Conservation (phyloP, 1,140 invertebrate species). For the Nebria ingens region DNA sequence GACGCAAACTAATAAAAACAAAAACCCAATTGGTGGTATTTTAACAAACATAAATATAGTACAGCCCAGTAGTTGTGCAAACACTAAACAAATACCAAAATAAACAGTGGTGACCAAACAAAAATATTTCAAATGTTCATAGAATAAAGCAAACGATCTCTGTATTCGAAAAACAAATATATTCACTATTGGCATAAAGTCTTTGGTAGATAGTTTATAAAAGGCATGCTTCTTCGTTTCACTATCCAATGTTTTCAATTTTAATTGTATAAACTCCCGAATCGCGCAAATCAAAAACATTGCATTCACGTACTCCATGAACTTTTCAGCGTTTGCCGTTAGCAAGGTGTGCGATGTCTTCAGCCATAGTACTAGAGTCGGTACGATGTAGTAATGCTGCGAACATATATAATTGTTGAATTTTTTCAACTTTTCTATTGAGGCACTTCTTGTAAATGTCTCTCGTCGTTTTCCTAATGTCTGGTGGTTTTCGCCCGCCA, state of each 20-base stretch:
- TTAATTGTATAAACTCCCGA: not conserved
- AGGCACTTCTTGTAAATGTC: not conserved
- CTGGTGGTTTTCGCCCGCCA: no score
- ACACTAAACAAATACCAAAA: not conserved
- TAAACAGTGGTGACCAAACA: not conserved
- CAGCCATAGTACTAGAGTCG: not conserved
- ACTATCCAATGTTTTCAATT: not conserved
- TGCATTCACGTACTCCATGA: not conserved
- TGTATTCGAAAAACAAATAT: not conserved
- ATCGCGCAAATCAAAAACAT: slow-evolving; percentile 2
- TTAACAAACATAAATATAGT: not conserved
- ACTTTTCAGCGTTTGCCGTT: not conserved
- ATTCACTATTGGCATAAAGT: not conserved
- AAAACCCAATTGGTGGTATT: not conserved
- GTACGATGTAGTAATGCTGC: not conserved
- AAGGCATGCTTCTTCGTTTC: not conserved
- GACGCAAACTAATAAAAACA: not conserved
- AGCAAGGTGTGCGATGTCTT: not conserved
- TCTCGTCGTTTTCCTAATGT: not conserved
- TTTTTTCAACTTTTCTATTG: slow-evolving; percentile 1
- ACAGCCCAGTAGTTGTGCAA: not conserved
- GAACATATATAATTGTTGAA: not conserved
- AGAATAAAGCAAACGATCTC: not conserved
- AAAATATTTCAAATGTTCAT: not conserved
- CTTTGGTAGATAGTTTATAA: not conserved